Base-by-base conservation (phyloP, 1,140 invertebrate genomes). In the Caenorhabditis tropicalis region DNA sequence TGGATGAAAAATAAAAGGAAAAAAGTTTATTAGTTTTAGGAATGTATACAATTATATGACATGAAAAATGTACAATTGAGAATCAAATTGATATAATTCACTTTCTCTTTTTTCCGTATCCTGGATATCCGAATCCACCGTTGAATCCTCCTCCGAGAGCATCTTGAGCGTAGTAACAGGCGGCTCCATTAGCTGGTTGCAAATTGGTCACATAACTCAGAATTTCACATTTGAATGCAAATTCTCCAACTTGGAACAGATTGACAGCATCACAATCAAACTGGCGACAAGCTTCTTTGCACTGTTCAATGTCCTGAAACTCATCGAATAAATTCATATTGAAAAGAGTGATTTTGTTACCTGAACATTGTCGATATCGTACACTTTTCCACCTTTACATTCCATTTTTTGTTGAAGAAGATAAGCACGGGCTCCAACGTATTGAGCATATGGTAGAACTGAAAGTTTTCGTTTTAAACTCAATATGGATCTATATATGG, bases 361-460 rank as follows among this genome's bases (percentile, higher is more conserved):
- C 46, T 83, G 81, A 1, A 86, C 85, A 81, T 84, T 81, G 19
- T 86, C 79, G n/a, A 86, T 86, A 43, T 86, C 85, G 79, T 81
- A 86, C 1, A 86, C 85, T 84, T 86, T 86, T 85, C 79, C 74
- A 16, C 85, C 85, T 79, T 84, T 84, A 51, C 85, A 86, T 48
- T 86, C 85, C 58, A 84, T 81, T 19, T 58, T 81, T 36, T 81
- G 84, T 19, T 81, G 82, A 7, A 86, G 79, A 15, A 84, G 33
- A 74, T 84, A 86, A 12, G 85, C 39, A 36, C 80, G 53, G 4
- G 74, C 85, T 58, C 83, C 83, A 21, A 86, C 65, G 36, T 39
- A 74, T 46, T 86, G 85, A 24, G 85, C 49, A 29, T 85, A 56
- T 12, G 85, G 85, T 24, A 86, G 85, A 49, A 46, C 85, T 86